Base-by-base conservation (phyloP, 1,140 invertebrate species). In the Brachionus asplanchnoidis region DNA sequence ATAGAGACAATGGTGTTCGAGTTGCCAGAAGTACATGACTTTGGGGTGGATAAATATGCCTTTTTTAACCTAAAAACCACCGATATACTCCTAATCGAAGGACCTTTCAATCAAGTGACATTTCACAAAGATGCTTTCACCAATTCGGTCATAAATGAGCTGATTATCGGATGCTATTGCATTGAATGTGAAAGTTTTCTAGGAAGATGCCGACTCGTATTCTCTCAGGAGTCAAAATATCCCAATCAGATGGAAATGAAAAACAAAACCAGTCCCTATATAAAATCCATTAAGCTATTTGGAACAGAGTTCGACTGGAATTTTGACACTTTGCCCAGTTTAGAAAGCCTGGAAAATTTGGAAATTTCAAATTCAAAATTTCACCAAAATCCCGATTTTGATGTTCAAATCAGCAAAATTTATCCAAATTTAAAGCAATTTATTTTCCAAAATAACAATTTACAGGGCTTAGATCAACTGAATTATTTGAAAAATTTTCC, bases 311-410 rank as follows among this genome's bases (percentile, higher is more conserved):
- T 82, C 17, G 79, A 82, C n/a, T 82, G 50, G 79, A 68, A 82
- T 46, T 68, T 82, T 11, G 32, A 60, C 28, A 17, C 20, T 20
- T 7, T 82, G 4, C 79, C 79, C 11, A 32, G 20, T 77, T 11
- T 23, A 9, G 32, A 42, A 7, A 46, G 12, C 40, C 20, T 82
- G 7, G n/a, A 82, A 82, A 82, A 60, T 28, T 14, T 82, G 20
- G 79, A 82, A 82, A 82, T 82, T 68, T 65, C 79, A 36, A 82
- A 82, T 82, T 60, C 53, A 11, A 65, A 60, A 82, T 23, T 65
- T 36, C 28, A 46, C 12, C 26, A 23, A 14, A 68, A 65, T 44
- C 32, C n/a, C 1, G 79, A 68, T 11, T 82, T 28, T 65, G 32
- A 82, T 32, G 32, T 28, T 9, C 36, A 82, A 28, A 23, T 26